Conservation (phyloP, 2,888 invertebrate species). For the Strigamia crassipes region DNA sequence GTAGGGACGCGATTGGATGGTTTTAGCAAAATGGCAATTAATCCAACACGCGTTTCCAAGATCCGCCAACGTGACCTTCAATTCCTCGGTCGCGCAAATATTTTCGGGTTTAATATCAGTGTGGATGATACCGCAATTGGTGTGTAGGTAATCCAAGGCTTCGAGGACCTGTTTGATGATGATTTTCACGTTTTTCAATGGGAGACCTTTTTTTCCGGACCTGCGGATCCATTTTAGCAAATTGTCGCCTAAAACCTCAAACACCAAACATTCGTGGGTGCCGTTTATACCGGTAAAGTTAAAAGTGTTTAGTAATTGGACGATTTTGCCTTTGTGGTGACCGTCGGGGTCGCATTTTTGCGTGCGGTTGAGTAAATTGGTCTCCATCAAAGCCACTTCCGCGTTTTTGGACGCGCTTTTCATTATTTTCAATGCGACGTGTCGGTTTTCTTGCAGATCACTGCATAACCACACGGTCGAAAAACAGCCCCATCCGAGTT, state of each 20-base stretch:
- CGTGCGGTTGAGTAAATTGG: background rate
- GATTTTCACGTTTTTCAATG: background rate
- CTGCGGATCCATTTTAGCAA: background rate
- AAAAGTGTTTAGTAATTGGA: background rate
- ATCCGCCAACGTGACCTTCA: slow-evolving; percentile 60
- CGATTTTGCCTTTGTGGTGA: background rate
- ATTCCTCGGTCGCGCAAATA: slow-evolving; percentile 1
- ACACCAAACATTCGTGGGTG: background rate
- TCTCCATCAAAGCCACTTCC: slow-evolving; percentile 75
- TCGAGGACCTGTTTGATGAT: background rate
- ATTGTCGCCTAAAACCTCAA: background rate
- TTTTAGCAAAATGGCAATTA: slow-evolving; percentile 58
- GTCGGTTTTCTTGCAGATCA: slow-evolving; percentile 71
- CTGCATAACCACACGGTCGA: slow-evolving; percentile 99
- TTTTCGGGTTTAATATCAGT: background rate
- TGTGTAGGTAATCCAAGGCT: background rate
- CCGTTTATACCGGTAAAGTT: background rate
- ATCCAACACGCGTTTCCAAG: slow-evolving; percentile 62
- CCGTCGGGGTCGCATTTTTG: background rate
- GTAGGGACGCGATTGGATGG: slow-evolving; percentile 61
- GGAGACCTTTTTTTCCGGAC: background rate
- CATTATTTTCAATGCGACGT: slow-evolving; percentile 58
- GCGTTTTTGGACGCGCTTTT: slow-evolving; percentile 99
- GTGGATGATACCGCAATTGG: background rate
- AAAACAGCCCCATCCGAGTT: slow-evolving; percentile 98